Evolutionary conservation across 2,888 invertebrate genomes (phyloP), one percentile per base, ranked within the genome.

Genomic region (Lasioglossum zephyrum): DNA sequence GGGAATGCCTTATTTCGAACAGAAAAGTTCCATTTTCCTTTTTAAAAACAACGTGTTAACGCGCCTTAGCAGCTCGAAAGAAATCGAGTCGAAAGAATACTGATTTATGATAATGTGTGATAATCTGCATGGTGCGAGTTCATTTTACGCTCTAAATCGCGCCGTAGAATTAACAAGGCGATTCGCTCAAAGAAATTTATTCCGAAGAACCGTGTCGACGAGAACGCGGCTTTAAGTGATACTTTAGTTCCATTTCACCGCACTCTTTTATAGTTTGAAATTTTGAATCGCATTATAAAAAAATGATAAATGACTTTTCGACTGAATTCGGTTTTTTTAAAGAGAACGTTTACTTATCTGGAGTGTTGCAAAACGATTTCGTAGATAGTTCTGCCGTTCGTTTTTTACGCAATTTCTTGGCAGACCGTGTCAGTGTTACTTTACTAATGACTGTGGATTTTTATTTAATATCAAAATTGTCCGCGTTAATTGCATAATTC

Each of bases 121-220:
- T 73, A 60, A 75, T 6, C 22, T 31, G 36, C 26, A n/a, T 4
- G 31, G 22, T 26, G 31, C 36, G 60, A 13, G 41, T 82, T 47
- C 31, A 63, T 76, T 83, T 82, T 82, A 72, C 76, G 82, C 83
- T 83, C 83, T 36, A 41, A 73, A 83, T 83, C 76, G 6, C 49
- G 53, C n/a, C 36, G 2, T 41, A 8, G 74, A 70, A 18, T 53
- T 70, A 73, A 31, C 73, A 73, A 41, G 49, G 41, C 13, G 63
- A 53, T 31, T 8, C 13, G n/a, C 3, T 31, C 6, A 31, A 80
- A 75, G 69, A 76, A 69, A 49, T 36, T 47, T 36, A 9, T n/a
- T 74, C 13, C 11, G n/a, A 16, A 70, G 26, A 75, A 75, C 57
- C 16, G 57, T 74, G 41, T 81, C 44, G 36, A 39, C 18, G 36